Evolutionary conservation across 2,113 vertebrate genomes (phyloP), one percentile per base, ranked within the genome.

Genomic region (Aplodontia rufa): DNA sequence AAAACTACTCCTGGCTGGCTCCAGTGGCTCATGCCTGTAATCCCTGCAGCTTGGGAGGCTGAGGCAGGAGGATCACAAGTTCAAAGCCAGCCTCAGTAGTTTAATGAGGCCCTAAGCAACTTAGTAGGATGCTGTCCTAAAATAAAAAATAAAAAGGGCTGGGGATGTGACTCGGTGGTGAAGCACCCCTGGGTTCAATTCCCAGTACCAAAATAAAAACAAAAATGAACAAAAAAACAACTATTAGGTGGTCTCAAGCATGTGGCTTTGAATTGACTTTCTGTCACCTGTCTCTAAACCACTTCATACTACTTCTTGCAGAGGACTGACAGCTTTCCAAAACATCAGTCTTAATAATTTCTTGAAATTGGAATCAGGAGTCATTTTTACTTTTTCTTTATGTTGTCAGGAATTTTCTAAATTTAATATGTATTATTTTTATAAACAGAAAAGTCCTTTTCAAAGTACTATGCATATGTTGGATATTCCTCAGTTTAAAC

Each of bases 211-310:
- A n/a, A n/a, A n/a, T n/a, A n/a, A n/a, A n/a, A n/a, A n/a, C n/a
- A n/a, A n/a, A n/a, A n/a, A n/a, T n/a, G n/a, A n/a, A n/a, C n/a
- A n/a, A n/a, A n/a, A n/a, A n/a, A n/a, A n/a, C n/a, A 64, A 32
- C 55, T 58, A 64, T 60, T 58, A 13, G 62, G 45, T 45, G 76
- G n/a, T 47, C 66, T 92, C 82, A 78, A 91, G 62, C 13, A 66
- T 82, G 37, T 79, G 62, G 37, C 60, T 85, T 96, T 91, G 55
- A 88, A 91, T 76, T 58, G 76, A 91, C 68, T 97, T 91, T 66
- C 84, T 80, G 82, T 88, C 93, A 51, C 51, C 72, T 55, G 35
- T 62, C 62, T 79, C 45, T 53, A 42, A 69, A 86, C 0, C 5
- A 20, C 47, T 45, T 76, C n/a, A 7, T 1, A 5, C 28, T 53